A percentile compares a stretch with the other conserved stretches of the same genome.
Evolutionary conservation across 2,113 vertebrate species (phyloP).

Genomic region (Xiphophorus couchianus): DNA sequence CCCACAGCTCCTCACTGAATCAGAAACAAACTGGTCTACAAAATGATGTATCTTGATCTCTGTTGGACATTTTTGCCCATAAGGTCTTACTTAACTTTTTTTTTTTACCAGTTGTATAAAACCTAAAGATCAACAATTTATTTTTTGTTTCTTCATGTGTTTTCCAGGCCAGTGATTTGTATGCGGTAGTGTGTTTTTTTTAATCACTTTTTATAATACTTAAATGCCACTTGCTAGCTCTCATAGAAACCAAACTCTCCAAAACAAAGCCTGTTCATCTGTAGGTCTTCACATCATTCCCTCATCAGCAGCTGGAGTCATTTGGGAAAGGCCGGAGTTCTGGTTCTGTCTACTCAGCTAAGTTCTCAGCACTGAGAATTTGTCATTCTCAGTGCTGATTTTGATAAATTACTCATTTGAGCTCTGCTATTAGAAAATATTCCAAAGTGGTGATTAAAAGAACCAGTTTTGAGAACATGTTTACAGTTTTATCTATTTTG

Average conservation of each 20-base stretch:
- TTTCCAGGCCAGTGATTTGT: background rate
- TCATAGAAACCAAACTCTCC: background rate
- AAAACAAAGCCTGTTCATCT: background rate
- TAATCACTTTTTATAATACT: background rate
- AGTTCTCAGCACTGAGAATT: background rate
- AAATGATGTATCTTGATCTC: background rate
- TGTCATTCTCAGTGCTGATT: constrained; percentile 32
- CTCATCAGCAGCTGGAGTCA: constrained; percentile 9
- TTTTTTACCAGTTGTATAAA: background rate
- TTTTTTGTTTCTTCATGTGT: background rate
- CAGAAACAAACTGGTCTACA: background rate
- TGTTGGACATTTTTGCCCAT: background rate
- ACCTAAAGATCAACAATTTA: too few species aligned
- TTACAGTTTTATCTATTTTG: background rate
- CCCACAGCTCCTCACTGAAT: too few species aligned
- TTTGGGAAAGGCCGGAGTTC: constrained; percentile 29
- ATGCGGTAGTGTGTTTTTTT: background rate
- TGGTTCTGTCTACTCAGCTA: constrained; percentile 31
- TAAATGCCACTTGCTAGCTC: background rate
- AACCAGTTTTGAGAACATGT: constrained; percentile 8
- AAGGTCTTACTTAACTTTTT: background rate
- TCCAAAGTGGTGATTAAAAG: constrained; percentile 30
- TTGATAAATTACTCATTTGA: constrained; percentile 54
- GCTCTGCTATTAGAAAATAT: constrained; percentile 6
- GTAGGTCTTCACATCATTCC: constrained; percentile 7